Evolutionary conservation across 35 echinoderm and acorn worm species (phyloP), one percentile per base, ranked within the genome.

Genomic region (Hemicentrotus pulcherrimus): DNA sequence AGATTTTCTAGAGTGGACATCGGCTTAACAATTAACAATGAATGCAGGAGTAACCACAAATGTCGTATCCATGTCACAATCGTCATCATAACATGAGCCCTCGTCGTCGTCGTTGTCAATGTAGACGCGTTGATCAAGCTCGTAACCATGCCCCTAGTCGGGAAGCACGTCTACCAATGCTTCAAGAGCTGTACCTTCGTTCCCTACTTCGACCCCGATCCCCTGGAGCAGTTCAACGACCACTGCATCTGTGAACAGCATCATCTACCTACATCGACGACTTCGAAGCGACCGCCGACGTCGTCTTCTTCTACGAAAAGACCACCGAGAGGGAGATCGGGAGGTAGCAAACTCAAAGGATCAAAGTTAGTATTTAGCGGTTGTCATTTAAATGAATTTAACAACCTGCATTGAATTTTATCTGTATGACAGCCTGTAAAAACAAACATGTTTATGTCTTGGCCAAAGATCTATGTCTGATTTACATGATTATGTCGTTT

Each of bases 111-210:
- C 88, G 8, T 90, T 19, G 11, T 47, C 88, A 41, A 22, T 5
- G 19, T 78, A 2, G 28, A 78, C 22, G 65, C 19, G 28, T 78
- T 78, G 65, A 78, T 78, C 65, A n/a, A 22, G 28, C 65, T 78
- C 22, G 7, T n/a, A 78, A 78, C 65, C 2, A 93, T 93, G 91
- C 45, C 91, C 48, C 46, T 93, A n/a, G 91, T 93, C 30, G 48
- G 48, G 4, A 93, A 93, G 91, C 16, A 50, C 28, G 91, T 93
- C 91, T 93, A 93, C n/a, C 91, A n/a, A 32, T 93, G 91, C 48
- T 93, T 93, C 91, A 93, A 93, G 48, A 48, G 48, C 46, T 93
- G 91, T 14, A 52, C 91, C 30, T 93, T 93, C 48, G 48, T 47
- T 47, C 91, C 91, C 6, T 93, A 48, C n/a, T 93, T 93, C 91